Base-by-base conservation (phyloP, 2,888 invertebrate species). In the Apotomis capreana region DNA sequence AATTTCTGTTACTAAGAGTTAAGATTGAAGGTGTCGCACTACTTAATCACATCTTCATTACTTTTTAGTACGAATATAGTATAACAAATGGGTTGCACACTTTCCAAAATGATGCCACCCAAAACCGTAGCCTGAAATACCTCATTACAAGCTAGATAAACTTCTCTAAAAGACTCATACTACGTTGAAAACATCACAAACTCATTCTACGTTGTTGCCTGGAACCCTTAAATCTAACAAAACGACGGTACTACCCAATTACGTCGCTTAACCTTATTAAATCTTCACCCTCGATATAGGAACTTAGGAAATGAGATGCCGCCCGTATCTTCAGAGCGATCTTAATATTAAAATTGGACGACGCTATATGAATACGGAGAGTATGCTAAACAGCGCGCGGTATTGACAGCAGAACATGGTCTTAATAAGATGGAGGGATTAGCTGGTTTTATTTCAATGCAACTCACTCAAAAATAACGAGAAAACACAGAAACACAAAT, bases 281-380 rank as follows among this genome's bases (percentile, higher is more conserved):
- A 68, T 68, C 68, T 58, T 68, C 60, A 40, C 68, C 59, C 26
- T 4, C 36, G 63, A 57, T 70, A 54, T 59, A 64, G 46, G 63
- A 69, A 37, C 64, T 70, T 64, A 64, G 64, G 59, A 70, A 70
- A 70, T 64, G 70, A 70, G 70, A 70, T 60, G 59, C 59, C 44
- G 40, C 36, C 12, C 69, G 70, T 64, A 64, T 70, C 69, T 15
- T n/a, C n/a, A 8, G 15, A 60, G 52, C 64, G 70, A 70, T 64
- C 64, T 60, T 59, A 64, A 64, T 70, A 70, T 70, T 70, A 70
- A 70, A 70, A 70, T 70, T 59, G 64, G 70, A 58, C 13, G 44
- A 62, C 57, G 62, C 15, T 36, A 12, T 57, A 26, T 57, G 69
- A 62, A 69, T 69, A 69, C 62, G 55, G 10, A 62, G 37, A 51